These are phyloP conservation scores for Macropis europaea DNA, from an alignment of 2,888 invertebrate genomes.

Conservation along the genomic window DNA sequence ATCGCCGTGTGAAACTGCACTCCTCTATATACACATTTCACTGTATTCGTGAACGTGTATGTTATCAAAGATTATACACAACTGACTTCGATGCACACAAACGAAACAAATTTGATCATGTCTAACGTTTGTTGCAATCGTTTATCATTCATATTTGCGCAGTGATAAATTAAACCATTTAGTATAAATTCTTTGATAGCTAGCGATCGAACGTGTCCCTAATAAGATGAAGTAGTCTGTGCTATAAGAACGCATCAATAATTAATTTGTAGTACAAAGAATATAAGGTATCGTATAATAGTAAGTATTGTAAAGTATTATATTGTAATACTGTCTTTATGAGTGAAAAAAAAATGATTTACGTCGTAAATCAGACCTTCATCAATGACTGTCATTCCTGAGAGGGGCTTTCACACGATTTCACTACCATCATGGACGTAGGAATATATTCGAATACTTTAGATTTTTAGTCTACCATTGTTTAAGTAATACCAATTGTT, in stretches of 20 bases:
- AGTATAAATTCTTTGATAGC: neutral
- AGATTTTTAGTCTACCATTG: too few species aligned
- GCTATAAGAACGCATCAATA: constrained; percentile 3
- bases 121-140: constrained; percentile 28
- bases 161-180: constrained; percentile 22
- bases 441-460: too few species aligned
- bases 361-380: too few species aligned
- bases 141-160: constrained; percentile 28
- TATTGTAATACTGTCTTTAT: too few species aligned
- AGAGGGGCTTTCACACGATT: too few species aligned
- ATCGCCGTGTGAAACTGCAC: constrained; percentile 1
- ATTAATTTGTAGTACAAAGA: constrained; percentile 19
- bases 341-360: too few species aligned
- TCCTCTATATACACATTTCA: neutral
- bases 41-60: neutral
- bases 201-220: neutral
- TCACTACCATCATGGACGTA: too few species aligned
- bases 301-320: too few species aligned
- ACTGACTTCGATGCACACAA: constrained; percentile 12
- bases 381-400: too few species aligned
- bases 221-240: neutral
- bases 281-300: too few species aligned
- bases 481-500: too few species aligned
- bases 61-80: neutral
- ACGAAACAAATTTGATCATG: constrained; percentile 36